Base-by-base conservation (phyloP, 2,113 vertebrate species). In the Tachuris rubrigastra region DNA sequence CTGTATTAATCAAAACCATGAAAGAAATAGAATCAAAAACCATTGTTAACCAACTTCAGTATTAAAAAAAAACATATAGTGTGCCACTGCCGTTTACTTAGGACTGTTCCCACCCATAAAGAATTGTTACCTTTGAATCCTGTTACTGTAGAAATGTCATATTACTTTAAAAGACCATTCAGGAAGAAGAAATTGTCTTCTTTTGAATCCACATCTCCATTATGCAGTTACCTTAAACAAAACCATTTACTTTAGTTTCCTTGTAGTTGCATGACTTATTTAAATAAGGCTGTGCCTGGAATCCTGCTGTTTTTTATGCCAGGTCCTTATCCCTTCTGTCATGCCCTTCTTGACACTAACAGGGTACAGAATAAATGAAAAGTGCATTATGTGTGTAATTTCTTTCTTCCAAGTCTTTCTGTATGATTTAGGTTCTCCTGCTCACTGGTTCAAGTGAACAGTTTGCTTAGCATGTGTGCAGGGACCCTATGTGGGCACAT, bases 401-500 rank as follows among this genome's bases (percentile, higher is more conserved):
- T 72, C 22, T 42, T 78, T 75, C 17, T 82, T 68, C 8, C 17
- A 42, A 65, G 16, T 59, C 19, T 65, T 67, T 72, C 47, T 49
- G 11, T 69, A 25, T 30, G 28, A 44, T 62, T 69, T 72, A 53
- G 11, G 14, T 59, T 62, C n/a, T 63, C 17, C 9, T 74, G 37
- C 21, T 30, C 18, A 9, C 27, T 8, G 46, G 17, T 52, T 81
- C 30, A 75, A 22, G 9, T 27, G 23, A 84, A 31, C 5, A 8
- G 39, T 33, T 69, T 44, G n/a, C 42, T 75, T 17, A 6, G 12
- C 6, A 8, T n/a, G 3, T 66, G 37, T 2, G 2, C 33, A 37
- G 35, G 41, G 17, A 41, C 20, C 12, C 22, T 60, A 4, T 0
- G 0, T 14, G 12, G 24, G 22, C 20, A 58, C 1, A 3, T 37